Evolutionary conservation across 2,113 vertebrate species (phyloP).

Genomic region (Notarius lentiginosus): DNA sequence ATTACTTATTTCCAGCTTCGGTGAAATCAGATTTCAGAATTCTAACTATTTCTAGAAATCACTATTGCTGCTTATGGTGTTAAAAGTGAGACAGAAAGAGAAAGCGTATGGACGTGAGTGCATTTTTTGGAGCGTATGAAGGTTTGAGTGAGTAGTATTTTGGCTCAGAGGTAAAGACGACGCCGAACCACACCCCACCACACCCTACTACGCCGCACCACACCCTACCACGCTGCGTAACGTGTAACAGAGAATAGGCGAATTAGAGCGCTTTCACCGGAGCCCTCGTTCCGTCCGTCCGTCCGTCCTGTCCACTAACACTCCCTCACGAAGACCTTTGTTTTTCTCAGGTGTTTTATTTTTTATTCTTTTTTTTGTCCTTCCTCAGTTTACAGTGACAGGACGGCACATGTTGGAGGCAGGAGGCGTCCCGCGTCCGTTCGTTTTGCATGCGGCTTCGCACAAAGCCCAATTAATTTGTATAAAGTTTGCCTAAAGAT

Average conservation of each 20-base stretch:
- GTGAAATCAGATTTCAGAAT: not conserved
- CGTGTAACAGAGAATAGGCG: constrained; percentile 56
- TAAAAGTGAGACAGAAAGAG: not conserved
- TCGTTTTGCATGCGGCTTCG: constrained; percentile 39
- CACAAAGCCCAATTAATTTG: constrained; percentile 42
- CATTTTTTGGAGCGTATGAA: constrained; percentile 24
- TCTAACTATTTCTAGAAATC: not conserved
- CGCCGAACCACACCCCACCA: too few relatives aligned
- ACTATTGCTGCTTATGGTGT: not conserved
- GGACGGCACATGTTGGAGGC: too few relatives aligned
- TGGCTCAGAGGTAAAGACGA: constrained; percentile 39
- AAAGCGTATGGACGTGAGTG: constrained; percentile 5
- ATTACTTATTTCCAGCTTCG: not conserved
- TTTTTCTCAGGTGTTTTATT: not conserved
- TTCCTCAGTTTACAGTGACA: constrained; percentile 16
- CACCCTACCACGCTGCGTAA: constrained; percentile 44
- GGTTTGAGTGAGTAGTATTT: constrained; percentile 61
- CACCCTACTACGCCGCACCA: too few relatives aligned
- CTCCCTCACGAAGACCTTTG: not conserved
- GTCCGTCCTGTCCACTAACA: not conserved
- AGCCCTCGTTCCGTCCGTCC: too few relatives aligned
- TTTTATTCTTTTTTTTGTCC: not conserved
- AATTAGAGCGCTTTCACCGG: constrained; percentile 54
- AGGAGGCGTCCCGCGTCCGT: not conserved
- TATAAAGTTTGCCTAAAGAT: constrained; percentile 49